phyloP scores from a whole-genome alignment of 2,113 vertebrate species.

The Aspiorhynchus laticeps region DNA sequence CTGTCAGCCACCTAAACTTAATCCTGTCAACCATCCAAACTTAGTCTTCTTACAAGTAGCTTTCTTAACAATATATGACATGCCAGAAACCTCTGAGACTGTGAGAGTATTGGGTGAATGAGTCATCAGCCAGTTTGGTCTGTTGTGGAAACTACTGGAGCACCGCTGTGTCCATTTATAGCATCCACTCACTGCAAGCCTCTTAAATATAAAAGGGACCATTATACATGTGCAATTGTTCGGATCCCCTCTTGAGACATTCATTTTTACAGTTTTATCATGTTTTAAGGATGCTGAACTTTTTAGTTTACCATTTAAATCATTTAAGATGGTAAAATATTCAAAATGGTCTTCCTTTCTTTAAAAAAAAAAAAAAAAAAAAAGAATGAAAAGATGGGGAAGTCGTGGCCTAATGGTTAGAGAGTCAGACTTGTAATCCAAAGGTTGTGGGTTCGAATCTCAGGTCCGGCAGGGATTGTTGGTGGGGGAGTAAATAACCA shows the following conservation, averaged over 20 bases:
- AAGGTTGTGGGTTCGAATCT: no score
- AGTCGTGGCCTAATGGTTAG: no score
- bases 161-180: constrained; percentile 31
- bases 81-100: constrained; percentile 16
- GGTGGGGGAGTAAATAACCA: no score
- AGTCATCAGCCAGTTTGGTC: constrained; percentile 39
- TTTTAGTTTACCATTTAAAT: not conserved
- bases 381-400: not conserved
- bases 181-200: constrained; percentile 7
- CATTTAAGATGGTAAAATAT: not conserved
- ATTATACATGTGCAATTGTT: constrained; percentile 14
- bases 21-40: constrained; percentile 29
- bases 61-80: constrained; percentile 30
- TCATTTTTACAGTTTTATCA: not conserved
- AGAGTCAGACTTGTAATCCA: no score
- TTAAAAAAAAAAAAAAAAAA: not conserved
- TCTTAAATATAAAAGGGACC: not conserved
- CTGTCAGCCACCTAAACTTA: constrained; percentile 34
- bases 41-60: constrained; percentile 24
- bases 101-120: constrained; percentile 31
- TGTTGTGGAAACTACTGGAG: constrained; percentile 25
- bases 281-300: not conserved
- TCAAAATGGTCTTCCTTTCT: not conserved
- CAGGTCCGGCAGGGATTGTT: no score
- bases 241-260: constrained; percentile 6